A percentile compares a stretch with the other conserved stretches of the same genome.
Conservation (phyloP, 2,888 invertebrate species). For the Spodoptera exigua region DNA sequence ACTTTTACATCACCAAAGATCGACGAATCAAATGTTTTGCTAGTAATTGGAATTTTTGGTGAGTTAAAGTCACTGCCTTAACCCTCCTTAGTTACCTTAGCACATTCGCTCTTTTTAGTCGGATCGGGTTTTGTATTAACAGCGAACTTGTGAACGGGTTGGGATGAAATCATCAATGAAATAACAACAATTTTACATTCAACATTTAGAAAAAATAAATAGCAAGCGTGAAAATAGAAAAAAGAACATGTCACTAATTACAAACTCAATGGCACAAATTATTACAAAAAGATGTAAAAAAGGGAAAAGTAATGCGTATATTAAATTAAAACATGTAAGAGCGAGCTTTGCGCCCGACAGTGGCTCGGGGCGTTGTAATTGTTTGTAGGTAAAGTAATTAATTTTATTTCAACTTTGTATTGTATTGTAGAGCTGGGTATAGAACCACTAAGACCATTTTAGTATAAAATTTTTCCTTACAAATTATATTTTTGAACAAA, state of each 20-base stretch:
- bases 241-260: background rate
- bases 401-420: conserved; percentile 9
- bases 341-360: conserved; percentile 13
- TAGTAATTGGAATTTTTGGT: too few relatives aligned
- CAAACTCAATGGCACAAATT: background rate
- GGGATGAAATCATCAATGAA: too few relatives aligned
- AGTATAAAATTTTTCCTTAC: background rate
- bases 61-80: too few relatives aligned
- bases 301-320: background rate
- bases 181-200: too few relatives aligned
- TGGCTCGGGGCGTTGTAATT: conserved; percentile 25
- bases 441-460: background rate
- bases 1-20: too few relatives aligned
- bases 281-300: background rate
- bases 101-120: too few relatives aligned
- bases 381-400: conserved; percentile 9
- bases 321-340: conserved; percentile 9
- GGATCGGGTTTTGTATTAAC: too few relatives aligned
- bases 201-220: too few relatives aligned
- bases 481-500: too few relatives aligned
- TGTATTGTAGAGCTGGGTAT: background rate
- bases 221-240: background rate
- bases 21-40: too few relatives aligned
- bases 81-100: too few relatives aligned
- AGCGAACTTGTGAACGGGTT: too few relatives aligned